Base-by-base conservation (phyloP, 2,113 vertebrate genomes). In the Catagonus wagneri region DNA sequence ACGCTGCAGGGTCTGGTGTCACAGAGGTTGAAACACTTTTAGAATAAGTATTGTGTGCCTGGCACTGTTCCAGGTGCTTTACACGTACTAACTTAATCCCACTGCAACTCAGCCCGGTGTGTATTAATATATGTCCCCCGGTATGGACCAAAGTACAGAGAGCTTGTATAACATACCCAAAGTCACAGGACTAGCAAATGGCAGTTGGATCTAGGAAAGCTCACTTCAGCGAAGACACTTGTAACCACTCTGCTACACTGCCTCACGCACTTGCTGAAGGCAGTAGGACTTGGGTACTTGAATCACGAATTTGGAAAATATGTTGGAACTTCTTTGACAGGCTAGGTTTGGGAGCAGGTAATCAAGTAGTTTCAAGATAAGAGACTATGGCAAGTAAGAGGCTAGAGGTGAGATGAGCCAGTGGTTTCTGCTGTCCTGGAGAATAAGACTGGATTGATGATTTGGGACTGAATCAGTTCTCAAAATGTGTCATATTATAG, bases 231-330 rank as follows among this genome's bases (percentile, higher is more conserved):
- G 83, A 66, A 94, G 5, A 19, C 29, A 4, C 19, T 69, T 17
- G 6, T 39, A 78, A 60, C 79, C 19, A 81, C 29, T 58, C 11
- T 6, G 74, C 27, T 27, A 4, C 25, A 23, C 61, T 69, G 4
- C 6, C 36, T 63, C 8, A 12, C 12, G n/a, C n/a, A 16, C 32
- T 90, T 52, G 44, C 6, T 23, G 81, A 90, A 83, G 39, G n/a
- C 61, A 75, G 39, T 12, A 71, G 44, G 25, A 58, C 34, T 90
- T 83, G 54, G 76, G 20, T 52, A 34, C 22, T 90, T 68, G 39
- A 80, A 71, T 85, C 81, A 86, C 52, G 34, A 92, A 58, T 60
- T 39, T 86, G 60, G 56, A 86, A 93, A 71, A 69, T 71, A 75
- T 52, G 44, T 65, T 27, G 17, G 72, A 15, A 50, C 74, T 23